These are phyloP conservation scores for Brenthis daphne DNA, from an alignment of 2,888 invertebrate genomes.

Conservation along the genomic window DNA sequence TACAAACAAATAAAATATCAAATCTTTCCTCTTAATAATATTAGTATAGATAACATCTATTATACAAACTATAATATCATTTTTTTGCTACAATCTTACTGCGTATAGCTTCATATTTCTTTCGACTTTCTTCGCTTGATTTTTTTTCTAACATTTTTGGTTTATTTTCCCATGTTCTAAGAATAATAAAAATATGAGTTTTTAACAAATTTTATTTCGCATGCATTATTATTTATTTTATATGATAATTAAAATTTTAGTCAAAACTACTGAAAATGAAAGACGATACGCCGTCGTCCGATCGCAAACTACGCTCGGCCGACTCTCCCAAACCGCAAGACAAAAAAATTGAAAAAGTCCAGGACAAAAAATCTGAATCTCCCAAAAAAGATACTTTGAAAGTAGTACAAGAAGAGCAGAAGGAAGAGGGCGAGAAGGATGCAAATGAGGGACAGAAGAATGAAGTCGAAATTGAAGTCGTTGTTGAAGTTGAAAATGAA, in stretches of 20 bases:
- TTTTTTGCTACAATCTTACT: too few relatives aligned
- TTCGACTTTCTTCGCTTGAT: too few relatives aligned
- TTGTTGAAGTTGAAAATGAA: slow-evolving; percentile 53
- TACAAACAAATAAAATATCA: too few relatives aligned
- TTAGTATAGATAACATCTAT: too few relatives aligned
- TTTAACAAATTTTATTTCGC: too few relatives aligned
- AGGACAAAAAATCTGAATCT: slow-evolving; percentile 37
- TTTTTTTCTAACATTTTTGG: too few relatives aligned
- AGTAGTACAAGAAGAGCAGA: slow-evolving; percentile 24
- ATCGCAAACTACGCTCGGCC: slow-evolving; percentile 64
- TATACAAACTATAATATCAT: too few relatives aligned
- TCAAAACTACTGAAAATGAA: slow-evolving; percentile 67
- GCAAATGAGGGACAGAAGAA: slow-evolving; percentile 30
- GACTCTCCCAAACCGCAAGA: slow-evolving; percentile 64
- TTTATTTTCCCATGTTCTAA: too few relatives aligned
- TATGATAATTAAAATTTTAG: slow-evolving; percentile 50
- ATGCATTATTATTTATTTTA: background rate
- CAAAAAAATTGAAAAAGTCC: slow-evolving; percentile 46
- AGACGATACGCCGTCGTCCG: slow-evolving; percentile 55
- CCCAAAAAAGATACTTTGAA: slow-evolving; percentile 38
- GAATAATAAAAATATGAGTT: too few relatives aligned
- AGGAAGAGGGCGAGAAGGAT: slow-evolving; percentile 37
- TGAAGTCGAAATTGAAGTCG: slow-evolving; percentile 52
- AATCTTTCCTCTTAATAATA: too few relatives aligned
- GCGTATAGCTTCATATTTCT: too few relatives aligned